Evolutionary conservation across 2,113 vertebrate genomes (phyloP).

Genomic region (Acanthisitta chloris): DNA sequence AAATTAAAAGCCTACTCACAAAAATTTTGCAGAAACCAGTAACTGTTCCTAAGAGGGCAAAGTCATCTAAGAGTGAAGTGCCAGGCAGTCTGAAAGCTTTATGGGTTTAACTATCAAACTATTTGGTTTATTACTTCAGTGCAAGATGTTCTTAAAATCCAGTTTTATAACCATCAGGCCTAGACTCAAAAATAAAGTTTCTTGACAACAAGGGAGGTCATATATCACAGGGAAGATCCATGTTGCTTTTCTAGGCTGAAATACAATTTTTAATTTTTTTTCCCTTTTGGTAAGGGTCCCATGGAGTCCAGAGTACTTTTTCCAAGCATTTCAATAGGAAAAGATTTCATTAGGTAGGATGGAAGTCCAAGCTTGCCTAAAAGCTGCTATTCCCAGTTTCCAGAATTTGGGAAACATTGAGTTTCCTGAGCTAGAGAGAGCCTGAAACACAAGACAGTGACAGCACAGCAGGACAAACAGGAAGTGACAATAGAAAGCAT

Average conservation of each 20-base stretch:
- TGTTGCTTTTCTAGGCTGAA: background rate
- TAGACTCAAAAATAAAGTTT: background rate
- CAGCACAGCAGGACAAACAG: background rate
- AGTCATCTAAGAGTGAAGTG: background rate
- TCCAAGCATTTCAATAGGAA: background rate
- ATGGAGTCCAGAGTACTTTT: background rate
- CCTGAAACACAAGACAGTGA: background rate
- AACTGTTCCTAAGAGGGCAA: background rate
- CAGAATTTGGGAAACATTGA: background rate
- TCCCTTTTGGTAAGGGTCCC: background rate
- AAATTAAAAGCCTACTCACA: background rate
- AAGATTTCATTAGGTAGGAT: background rate
- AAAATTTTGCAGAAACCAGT: background rate
- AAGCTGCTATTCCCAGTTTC: background rate
- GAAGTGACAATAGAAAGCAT: background rate
- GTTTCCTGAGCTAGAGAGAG: constrained; percentile 28
- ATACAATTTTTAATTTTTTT: rapidly evolving
- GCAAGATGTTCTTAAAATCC: background rate
- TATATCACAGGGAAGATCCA: background rate
- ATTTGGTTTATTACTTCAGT: background rate
- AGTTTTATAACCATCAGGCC: background rate
- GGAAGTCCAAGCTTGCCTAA: background rate
- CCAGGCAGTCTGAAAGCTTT: background rate
- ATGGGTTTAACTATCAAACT: background rate
- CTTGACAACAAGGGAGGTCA: background rate